These are phyloP conservation scores for Microtus pennsylvanicus DNA, from an alignment of 2,113 vertebrate genomes.

Conservation along the genomic window DNA sequence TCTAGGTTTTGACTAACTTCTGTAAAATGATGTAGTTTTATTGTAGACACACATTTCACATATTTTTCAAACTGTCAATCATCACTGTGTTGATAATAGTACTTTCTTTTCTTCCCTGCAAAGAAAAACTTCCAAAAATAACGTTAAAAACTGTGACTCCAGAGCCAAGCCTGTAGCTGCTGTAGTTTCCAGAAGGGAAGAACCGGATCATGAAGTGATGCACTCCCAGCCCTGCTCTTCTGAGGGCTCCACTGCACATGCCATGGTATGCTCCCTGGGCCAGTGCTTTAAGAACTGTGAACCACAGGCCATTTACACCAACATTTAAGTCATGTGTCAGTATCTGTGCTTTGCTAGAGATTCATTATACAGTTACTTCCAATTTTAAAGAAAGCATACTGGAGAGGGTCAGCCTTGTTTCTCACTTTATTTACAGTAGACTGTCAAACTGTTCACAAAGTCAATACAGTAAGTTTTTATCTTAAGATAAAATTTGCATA, in stretches of 20 bases:
- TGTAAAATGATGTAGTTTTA: slow-evolving; percentile 31
- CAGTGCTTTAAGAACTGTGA: not conserved
- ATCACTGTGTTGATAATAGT: slow-evolving; percentile 1
- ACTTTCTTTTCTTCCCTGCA: slow-evolving; percentile 62
- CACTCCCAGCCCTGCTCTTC: slow-evolving; percentile 37
- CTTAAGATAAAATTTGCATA: not conserved
- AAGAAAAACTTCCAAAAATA: slow-evolving; percentile 94
- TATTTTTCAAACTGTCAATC: not conserved
- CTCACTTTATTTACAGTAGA: not conserved
- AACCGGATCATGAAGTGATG: slow-evolving; percentile 63
- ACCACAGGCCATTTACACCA: not conserved
- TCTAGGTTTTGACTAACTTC: not conserved
- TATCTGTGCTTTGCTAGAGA: slow-evolving; percentile 24
- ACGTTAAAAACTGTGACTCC: slow-evolving; percentile 87
- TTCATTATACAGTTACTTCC: not conserved
- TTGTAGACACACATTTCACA: not conserved
- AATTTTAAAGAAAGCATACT: slow-evolving; percentile 19
- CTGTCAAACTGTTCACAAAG: slow-evolving; percentile 50
- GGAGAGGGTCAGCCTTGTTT: not conserved
- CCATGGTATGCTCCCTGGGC: slow-evolving; percentile 83
- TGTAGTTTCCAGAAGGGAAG: slow-evolving; percentile 74
- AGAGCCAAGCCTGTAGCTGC: slow-evolving; percentile 79
- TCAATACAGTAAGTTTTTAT: slow-evolving; percentile 30
- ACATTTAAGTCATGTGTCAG: slow-evolving; percentile 1
- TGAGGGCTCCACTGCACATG: slow-evolving; percentile 77